Evolutionary conservation across 2,888 invertebrate genomes (phyloP).

Genomic region (Lamellibrachia satsuma): DNA sequence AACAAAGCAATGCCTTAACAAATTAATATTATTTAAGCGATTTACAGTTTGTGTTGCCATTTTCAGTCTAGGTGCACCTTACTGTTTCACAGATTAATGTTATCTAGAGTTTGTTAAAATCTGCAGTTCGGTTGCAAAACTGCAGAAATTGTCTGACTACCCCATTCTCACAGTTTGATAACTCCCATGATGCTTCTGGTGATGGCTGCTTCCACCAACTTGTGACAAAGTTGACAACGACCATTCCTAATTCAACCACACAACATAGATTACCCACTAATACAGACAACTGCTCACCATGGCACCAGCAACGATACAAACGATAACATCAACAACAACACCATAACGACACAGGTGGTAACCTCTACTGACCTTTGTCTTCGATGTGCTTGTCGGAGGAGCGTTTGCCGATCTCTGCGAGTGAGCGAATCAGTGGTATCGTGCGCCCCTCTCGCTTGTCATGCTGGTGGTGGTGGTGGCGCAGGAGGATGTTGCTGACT

Average conservation of each 20-base stretch:
- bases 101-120: not conserved
- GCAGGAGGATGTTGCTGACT: slow-evolving; percentile 83
- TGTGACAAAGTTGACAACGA: not conserved
- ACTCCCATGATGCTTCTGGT: not conserved
- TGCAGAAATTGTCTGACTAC: too few species aligned
- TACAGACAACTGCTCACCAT: not conserved
- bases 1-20: not conserved
- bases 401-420: slow-evolving; percentile 95
- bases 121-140: not conserved
- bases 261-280: not conserved
- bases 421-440: slow-evolving; percentile 73
- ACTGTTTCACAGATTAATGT: not conserved
- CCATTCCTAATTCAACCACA: not conserved
- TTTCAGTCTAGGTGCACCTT: not conserved
- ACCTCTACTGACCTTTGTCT: slow-evolving; percentile 29
- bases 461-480: slow-evolving; percentile 93
- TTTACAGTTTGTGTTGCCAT: not conserved
- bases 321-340: not conserved
- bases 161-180: not conserved
- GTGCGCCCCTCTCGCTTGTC: slow-evolving; percentile 69
- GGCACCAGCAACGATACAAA: not conserved
- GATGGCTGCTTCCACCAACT: not conserved
- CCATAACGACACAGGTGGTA: not conserved
- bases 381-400: slow-evolving; percentile 73
- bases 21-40: not conserved